Evolutionary conservation across 2,113 vertebrate genomes (phyloP), one percentile per base, ranked within the genome.

Genomic region (Astatotilapia flaviijosephi): DNA sequence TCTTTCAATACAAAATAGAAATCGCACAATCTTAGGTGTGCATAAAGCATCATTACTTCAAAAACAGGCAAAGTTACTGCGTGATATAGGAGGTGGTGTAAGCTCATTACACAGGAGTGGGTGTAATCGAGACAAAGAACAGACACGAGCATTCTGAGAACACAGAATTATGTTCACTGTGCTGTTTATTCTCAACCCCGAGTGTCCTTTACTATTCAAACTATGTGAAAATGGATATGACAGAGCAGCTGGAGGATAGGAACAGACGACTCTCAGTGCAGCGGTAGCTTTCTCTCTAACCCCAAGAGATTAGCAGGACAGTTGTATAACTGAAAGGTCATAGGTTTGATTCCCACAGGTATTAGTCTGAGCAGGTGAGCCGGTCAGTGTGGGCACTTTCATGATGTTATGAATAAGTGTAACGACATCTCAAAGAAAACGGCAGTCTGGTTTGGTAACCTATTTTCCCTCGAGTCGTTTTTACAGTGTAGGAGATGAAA

Each of bases 311-410:
- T 86, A 83, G 3, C 79, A 0, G 14, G 26, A 80, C 83, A 49
- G 37, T 65, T 92, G 85, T 54, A 12, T 79, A 88, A 86, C 79
- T 37, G 9, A 87, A 84, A 89, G 83, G 86, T 89, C 86, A 88
- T 13, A 47, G 23, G 75, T 82, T 86, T 70, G 54, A 91, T 21
- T 9, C 75, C 80, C n/a, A 77, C 53, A 42, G 35, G 65, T 55
- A 79, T 87, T 75, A 14, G 42, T 14, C 14, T 1, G 6, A 82
- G 77, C 31, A 28, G 51, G 35, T n/a, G 26, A 23, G 49, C 56
- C 60, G n/a, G 33, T 51, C 28, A 9, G 28, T 4, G 21, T 55
- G 11, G n/a, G 21, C 40, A 47, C 40, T 17, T 75, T 28, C 0
- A 26, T 47, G 23, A 17, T 0, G 6, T 75, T 75, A 23, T 47